Evolutionary conservation across 2,113 vertebrate genomes (phyloP), one percentile per base, ranked within the genome.

Genomic region (Chaetorhynchus papuensis): DNA sequence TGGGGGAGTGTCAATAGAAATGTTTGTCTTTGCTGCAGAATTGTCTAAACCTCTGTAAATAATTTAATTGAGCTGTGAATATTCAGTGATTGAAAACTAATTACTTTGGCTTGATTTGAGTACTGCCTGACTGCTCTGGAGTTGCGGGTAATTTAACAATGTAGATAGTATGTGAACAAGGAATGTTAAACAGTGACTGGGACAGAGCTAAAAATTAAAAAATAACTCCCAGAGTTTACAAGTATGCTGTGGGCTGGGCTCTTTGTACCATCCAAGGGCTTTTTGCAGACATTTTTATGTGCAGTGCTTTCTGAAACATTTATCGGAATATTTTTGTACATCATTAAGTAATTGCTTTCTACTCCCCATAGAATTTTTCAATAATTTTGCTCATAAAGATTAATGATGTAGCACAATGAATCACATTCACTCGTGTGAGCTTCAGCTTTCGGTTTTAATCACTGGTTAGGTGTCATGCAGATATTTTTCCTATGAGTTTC

Each of bases 21-120:
- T 95, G 24, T 83, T 94, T 94, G 15, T 71, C 72, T 95, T 95
- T 94, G 47, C 74, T 93, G 60, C 74, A 82, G 87, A 91, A 69
- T 92, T 90, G 88, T 92, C 82, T 97, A 94, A 95, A 97, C 97
- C 90, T 97, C 96, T 97, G 96, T 98, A 98, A 98, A 98, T 97
- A 97, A 98, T 96, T 97, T 98, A 98, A 98, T 97, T 97, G 97
- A 98, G 97, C 96, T 98, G 97, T 97, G 98, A 97, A 97, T 98
- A 97, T 97, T 98, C 97, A 98, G 95, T 96, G 97, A 97, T 97
- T 98, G 98, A 97, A 98, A 98, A 96, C 96, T 97, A 97, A 98
- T 98, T 98, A 97, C 93, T 98, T 97, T 96, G 89, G 85, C 95
- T 98, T 98, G 97, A 98, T 98, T 97, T 98, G 97, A 97, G 97